These are phyloP conservation scores for Littorina saxatilis DNA, from an alignment of 1,140 invertebrate species.

Conservation along the genomic window DNA sequence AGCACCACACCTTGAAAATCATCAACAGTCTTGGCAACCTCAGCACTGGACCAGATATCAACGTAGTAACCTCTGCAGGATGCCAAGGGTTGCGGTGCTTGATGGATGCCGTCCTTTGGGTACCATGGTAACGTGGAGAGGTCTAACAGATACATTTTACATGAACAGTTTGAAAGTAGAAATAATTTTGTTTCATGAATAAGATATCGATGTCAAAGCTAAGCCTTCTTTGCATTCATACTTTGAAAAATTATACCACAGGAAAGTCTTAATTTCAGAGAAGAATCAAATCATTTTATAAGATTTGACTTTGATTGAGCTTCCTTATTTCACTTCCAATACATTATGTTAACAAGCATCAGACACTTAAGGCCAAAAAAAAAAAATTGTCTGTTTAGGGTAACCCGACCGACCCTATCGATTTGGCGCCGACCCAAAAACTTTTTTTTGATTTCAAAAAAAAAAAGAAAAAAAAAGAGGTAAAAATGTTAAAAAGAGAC, in stretches of 20 bases:
- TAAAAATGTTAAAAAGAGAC: too few relatives aligned
- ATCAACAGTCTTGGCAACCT: constrained; percentile 35
- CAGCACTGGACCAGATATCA: constrained; percentile 50
- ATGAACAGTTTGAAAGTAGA: neutral
- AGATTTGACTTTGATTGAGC: neutral
- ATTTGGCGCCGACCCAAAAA: too few relatives aligned
- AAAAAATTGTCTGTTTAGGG: too few relatives aligned
- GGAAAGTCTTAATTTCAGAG: neutral
- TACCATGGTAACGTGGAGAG: constrained; percentile 24
- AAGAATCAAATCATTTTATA: neutral
- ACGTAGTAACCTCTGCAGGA: constrained; percentile 48
- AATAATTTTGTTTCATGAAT: neutral
- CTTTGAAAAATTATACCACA: neutral
- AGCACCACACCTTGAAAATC: constrained; percentile 41
- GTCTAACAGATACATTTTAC: constrained; percentile 14
- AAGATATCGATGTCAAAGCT: neutral
- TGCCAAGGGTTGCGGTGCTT: constrained; percentile 38
- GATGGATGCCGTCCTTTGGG: neutral
- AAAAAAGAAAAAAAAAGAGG: too few relatives aligned
- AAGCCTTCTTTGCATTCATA: neutral
- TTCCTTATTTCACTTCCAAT: too few relatives aligned
- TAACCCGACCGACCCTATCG: too few relatives aligned
- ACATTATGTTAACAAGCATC: neutral
- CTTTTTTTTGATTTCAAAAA: too few relatives aligned
- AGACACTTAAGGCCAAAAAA: neutral